phyloP scores from a whole-genome alignment of 2,113 vertebrate species.

The Cavia porcellus region DNA sequence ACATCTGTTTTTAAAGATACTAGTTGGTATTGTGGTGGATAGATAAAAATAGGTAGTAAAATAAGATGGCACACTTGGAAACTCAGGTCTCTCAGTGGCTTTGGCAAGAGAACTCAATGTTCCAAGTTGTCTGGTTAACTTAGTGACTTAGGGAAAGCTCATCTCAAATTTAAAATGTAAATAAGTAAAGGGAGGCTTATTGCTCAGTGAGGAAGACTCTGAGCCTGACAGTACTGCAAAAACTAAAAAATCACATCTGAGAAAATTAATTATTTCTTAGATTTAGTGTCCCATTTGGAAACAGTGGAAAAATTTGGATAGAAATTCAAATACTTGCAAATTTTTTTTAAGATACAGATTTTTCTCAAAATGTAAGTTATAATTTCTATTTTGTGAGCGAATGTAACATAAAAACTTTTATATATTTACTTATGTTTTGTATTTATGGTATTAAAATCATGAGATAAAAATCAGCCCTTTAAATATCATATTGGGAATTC shows the following conservation, averaged over 20 bases:
- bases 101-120: neutral
- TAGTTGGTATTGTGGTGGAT: neutral
- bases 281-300: neutral
- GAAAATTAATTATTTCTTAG: neutral
- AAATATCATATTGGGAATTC: neutral
- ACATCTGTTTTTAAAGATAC: neutral
- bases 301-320: neutral
- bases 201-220: neutral
- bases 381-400: neutral
- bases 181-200: neutral
- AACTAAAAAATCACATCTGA: neutral
- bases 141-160: neutral
- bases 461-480: neutral
- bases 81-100: neutral
- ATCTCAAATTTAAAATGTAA: neutral
- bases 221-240: neutral
- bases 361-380: neutral
- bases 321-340: neutral
- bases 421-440: neutral
- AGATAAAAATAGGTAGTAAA: neutral
- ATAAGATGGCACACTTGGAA: neutral
- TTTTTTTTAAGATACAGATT: neutral
- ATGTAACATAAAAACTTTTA: neutral
- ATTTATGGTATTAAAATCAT: neutral
- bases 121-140: neutral